Conservation (phyloP, 2,113 vertebrate species). For the Toxotes jaculatrix region DNA sequence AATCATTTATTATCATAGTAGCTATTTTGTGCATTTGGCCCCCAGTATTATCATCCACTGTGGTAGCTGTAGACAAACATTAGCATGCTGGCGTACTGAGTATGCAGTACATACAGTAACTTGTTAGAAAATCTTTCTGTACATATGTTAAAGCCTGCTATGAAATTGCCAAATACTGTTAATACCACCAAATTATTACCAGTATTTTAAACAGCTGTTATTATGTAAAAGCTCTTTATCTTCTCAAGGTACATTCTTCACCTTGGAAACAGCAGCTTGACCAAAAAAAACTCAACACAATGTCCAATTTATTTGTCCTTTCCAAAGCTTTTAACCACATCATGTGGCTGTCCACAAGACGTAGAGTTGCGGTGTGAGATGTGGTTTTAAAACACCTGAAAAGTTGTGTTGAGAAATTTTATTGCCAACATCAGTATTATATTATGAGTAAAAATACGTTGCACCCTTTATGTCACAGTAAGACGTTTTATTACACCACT, state of each 20-base stretch:
- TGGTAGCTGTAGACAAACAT: neutral
- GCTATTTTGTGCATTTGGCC: conserved; percentile 2
- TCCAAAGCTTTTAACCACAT: neutral
- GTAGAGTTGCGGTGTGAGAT: neutral
- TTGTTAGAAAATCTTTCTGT: neutral
- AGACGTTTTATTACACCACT: conserved; percentile 9
- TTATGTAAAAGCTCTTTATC: neutral
- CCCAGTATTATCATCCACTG: neutral
- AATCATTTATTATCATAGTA: conserved; percentile 7
- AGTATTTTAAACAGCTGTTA: neutral
- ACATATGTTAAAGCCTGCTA: neutral
- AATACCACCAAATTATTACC: neutral
- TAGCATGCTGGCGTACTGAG: neutral
- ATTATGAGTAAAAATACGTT: neutral
- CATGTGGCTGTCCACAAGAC: neutral
- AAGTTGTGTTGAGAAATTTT: too few species aligned
- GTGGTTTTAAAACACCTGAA: too few species aligned
- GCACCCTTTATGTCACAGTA: neutral
- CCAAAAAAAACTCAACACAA: neutral
- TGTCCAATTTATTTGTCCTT: neutral
- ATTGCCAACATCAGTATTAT: neutral
- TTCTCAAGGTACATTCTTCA: neutral
- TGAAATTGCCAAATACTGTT: neutral
- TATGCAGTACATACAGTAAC: neutral
- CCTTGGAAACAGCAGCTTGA: neutral